Conservation (phyloP, 2,797 vertebrate genomes). For the Alfaro cultratus region DNA sequence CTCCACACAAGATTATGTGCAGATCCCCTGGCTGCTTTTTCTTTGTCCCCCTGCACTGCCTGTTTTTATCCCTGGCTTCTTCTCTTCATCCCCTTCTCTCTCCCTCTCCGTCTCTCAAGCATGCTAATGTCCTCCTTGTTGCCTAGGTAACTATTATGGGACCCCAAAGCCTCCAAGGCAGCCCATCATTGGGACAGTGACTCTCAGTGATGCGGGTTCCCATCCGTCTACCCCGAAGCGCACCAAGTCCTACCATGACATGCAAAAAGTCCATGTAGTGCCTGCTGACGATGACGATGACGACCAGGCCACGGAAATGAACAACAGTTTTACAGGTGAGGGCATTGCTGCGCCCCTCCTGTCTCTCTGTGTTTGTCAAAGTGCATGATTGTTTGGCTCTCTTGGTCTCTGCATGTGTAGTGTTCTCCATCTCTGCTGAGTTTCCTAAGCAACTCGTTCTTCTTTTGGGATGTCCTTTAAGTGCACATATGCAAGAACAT, state of each 20-base stretch:
- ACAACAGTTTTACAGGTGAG: conserved; percentile 98
- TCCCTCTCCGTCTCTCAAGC: conserved; percentile 78
- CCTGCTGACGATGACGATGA: conserved; percentile 87
- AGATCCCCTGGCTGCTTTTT: conserved; percentile 40
- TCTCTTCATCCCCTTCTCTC: conserved; percentile 45
- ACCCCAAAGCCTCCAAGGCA: conserved; percentile 97
- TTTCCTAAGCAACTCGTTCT: conserved; percentile 16
- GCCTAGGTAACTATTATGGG: conserved; percentile 99
- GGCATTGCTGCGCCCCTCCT: conserved; percentile 16
- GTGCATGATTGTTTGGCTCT: conserved; percentile 27
- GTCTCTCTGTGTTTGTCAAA: conserved; percentile 8
- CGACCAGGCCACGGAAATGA: conserved; percentile 97
- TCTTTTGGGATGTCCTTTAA: conserved; percentile 10
- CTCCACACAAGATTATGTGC: conserved; percentile 41
- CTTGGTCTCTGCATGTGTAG: conserved; percentile 11
- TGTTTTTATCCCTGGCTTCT: conserved; percentile 51
- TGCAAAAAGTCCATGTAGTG: conserved; percentile 98
- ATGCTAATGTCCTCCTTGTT: conserved; percentile 91
- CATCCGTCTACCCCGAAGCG: conserved; percentile 93
- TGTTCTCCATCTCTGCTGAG: conserved; percentile 56
- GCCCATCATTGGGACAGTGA: conserved; percentile 95
- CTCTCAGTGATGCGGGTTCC: conserved; percentile 92
- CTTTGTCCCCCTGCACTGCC: conserved; percentile 32
- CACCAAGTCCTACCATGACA: conserved; percentile 98
- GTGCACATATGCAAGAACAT: conserved; percentile 16